A percentile compares a stretch with the other conserved stretches of the same genome.
Evolutionary conservation across 2,113 vertebrate species (phyloP).

Genomic region (Pelecanoides urinatrix): DNA sequence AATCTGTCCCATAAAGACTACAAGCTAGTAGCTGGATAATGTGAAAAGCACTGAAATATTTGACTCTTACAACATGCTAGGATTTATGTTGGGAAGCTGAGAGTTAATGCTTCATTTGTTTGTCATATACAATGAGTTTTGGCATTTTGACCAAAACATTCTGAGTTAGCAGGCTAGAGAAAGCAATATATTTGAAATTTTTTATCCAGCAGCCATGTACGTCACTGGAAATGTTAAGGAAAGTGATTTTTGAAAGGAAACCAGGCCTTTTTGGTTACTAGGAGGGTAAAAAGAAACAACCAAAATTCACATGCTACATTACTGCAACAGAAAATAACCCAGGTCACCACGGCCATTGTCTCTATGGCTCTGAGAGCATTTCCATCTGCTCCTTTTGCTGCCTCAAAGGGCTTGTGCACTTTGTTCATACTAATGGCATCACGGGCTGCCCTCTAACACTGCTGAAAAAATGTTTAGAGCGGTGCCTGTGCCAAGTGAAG

Average conservation of each 20-base stretch:
- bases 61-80: not conserved
- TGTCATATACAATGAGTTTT: not conserved
- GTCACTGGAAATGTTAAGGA: not conserved
- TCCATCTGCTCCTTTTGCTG: not conserved
- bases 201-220: not conserved
- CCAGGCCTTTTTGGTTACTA: not conserved
- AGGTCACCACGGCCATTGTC: rapidly evolving
- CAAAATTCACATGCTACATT: not conserved
- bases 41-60: not conserved
- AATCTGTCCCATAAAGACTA: not conserved
- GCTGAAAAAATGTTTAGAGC: not conserved
- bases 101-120: not conserved
- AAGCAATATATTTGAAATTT: not conserved
- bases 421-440: not conserved
- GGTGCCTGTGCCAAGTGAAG: not conserved
- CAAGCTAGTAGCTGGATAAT: not conserved
- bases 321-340: not conserved
- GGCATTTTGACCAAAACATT: not conserved
- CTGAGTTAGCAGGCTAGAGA: not conserved
- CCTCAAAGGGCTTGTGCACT: not conserved
- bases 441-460: not conserved
- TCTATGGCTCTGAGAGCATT: not conserved
- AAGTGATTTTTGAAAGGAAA: not conserved
- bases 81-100: not conserved
- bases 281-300: not conserved